These are phyloP conservation scores for Gila orcuttii DNA, from an alignment of 2,113 vertebrate species.

Conservation along the genomic window DNA sequence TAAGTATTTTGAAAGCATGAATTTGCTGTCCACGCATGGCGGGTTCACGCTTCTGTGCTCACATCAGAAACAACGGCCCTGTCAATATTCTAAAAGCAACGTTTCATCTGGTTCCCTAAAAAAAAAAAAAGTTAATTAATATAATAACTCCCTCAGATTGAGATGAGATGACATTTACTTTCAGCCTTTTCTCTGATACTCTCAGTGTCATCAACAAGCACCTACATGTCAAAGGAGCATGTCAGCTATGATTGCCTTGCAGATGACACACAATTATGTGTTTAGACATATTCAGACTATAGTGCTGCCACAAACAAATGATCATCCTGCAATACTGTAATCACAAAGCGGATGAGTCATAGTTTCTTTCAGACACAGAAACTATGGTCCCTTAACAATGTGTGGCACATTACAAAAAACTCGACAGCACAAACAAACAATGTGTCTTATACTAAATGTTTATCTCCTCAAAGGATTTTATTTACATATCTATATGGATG, in stretches of 20 bases:
- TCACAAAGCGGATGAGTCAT: slow-evolving; percentile 23
- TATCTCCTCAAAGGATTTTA: neutral
- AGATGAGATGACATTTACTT: slow-evolving; percentile 4
- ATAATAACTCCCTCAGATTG: neutral
- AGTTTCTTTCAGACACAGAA: slow-evolving; percentile 10
- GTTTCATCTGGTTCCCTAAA: slow-evolving; percentile 2
- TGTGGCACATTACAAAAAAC: neutral
- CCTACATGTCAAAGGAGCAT: slow-evolving; percentile 34
- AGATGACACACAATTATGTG: slow-evolving; percentile 39
- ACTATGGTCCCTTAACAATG: slow-evolving; percentile 8
- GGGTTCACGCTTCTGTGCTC: slow-evolving; percentile 15
- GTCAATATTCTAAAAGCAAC: slow-evolving; percentile 16
- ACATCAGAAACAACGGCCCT: neutral
- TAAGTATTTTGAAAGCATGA: slow-evolving; percentile 27
- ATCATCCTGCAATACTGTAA: slow-evolving; percentile 25
- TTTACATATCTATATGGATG: neutral
- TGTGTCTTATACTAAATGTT: neutral
- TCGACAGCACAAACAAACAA: slow-evolving; percentile 18
- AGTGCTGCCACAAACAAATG: slow-evolving; percentile 31
- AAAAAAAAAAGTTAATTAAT: neutral
- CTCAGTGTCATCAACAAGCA: slow-evolving; percentile 25
- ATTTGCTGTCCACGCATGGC: neutral
- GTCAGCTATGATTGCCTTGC: slow-evolving; percentile 18
- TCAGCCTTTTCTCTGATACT: neutral
- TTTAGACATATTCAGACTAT: slow-evolving; percentile 28